Evolutionary conservation across 2,113 vertebrate species (phyloP).

Genomic region (Leptobrachium ailaonicum): DNA sequence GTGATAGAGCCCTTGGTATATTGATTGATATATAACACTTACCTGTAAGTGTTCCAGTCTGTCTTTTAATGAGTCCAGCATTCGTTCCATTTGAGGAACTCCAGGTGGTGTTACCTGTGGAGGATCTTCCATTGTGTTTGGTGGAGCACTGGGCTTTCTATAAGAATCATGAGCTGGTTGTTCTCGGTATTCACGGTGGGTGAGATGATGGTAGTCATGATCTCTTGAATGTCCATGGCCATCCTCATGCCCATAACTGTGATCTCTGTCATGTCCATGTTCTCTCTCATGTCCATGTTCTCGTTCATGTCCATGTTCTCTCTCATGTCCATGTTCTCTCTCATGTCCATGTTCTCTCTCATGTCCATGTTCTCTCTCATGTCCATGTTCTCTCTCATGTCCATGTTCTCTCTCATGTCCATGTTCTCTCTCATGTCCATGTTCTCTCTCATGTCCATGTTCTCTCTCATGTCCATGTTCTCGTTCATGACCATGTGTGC

Average conservation of each 20-base stretch:
- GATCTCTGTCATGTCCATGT: constrained; percentile 33
- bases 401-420: constrained; percentile 30
- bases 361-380: constrained; percentile 6
- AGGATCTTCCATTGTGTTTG: constrained; percentile 61
- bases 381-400: constrained; percentile 15
- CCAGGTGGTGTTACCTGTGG: constrained; percentile 54
- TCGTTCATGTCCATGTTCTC: constrained; percentile 37
- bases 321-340: constrained; percentile 34
- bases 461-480: constrained; percentile 30
- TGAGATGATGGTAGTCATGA: constrained; percentile 49
- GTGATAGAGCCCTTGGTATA: too few species aligned
- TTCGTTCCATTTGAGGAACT: constrained; percentile 71
- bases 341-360: constrained; percentile 30
- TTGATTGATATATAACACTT: constrained; percentile 3
- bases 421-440: constrained; percentile 11
- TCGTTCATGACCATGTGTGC: constrained; percentile 29
- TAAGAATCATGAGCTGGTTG: constrained; percentile 52
- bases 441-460: constrained; percentile 34
- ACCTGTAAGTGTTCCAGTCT: constrained; percentile 77
- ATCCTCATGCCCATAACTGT: constrained; percentile 31
- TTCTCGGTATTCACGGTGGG: constrained; percentile 52
- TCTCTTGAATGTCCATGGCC: constrained; percentile 44
- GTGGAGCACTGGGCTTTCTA: constrained; percentile 46
- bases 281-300: constrained; percentile 32
- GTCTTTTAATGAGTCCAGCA: constrained; percentile 76